Percentiles rank a stretch among this genome's conserved stretches.
Conservation (phyloP, 1,140 invertebrate genomes). For the Planococcus citri region DNA sequence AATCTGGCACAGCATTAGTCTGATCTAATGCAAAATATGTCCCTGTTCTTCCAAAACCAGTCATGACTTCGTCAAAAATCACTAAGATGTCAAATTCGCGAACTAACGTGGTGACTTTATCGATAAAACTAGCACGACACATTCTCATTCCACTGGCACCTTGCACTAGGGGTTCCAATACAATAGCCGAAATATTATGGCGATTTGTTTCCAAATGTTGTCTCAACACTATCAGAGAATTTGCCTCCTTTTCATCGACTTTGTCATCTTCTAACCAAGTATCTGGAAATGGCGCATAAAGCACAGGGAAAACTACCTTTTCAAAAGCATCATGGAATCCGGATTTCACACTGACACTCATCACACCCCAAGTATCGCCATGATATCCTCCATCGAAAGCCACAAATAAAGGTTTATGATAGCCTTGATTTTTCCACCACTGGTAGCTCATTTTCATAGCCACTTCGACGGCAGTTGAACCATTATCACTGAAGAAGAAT, state of each 20-base stretch:
- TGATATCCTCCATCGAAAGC: constrained; percentile 24
- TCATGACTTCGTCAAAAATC: constrained; percentile 29
- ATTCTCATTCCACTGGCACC: constrained; percentile 29
- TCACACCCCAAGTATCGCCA: constrained; percentile 25
- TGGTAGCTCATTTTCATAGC: constrained; percentile 27
- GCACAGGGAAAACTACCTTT: background rate
- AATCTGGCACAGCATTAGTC: constrained; percentile 24
- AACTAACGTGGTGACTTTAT: constrained; percentile 13
- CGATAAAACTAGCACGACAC: constrained; percentile 24
- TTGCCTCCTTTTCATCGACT: background rate
- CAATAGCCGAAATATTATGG: constrained; percentile 26
- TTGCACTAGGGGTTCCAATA: constrained; percentile 29
- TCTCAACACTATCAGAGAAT: background rate
- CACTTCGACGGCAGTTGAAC: constrained; percentile 26
- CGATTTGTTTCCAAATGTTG: background rate
- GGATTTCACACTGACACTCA: constrained; percentile 20
- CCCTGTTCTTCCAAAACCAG: constrained; percentile 30
- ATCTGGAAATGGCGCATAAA: background rate
- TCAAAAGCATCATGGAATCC: background rate
- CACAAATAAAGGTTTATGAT: constrained; percentile 2
- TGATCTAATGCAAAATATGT: constrained; percentile 28
- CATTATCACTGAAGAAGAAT: constrained; percentile 25
- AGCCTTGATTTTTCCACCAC: constrained; percentile 23
- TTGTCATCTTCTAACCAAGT: constrained; percentile 12
- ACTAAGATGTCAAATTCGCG: constrained; percentile 25